Percentiles rank a stretch among this genome's conserved stretches.
Conservation (phyloP, 1,140 invertebrate species). For the Rhyacophila brunnea region DNA sequence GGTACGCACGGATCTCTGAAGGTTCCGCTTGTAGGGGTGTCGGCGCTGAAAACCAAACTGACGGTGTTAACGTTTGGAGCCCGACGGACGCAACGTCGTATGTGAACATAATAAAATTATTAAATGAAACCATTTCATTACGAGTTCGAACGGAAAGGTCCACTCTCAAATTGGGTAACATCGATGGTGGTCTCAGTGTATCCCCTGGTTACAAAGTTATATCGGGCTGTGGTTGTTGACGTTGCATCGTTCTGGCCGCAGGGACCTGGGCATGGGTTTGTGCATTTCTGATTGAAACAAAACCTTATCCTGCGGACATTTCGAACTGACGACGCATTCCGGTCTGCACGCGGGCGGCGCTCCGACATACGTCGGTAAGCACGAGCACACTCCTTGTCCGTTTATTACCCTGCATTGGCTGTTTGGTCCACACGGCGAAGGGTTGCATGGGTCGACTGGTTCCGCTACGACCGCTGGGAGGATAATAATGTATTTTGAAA, state of each 20-base stretch:
- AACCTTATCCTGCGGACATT: slow-evolving; percentile 44
- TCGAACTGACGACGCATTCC: slow-evolving; percentile 48
- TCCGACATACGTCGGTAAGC: slow-evolving; percentile 56
- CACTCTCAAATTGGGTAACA: slow-evolving; percentile 58
- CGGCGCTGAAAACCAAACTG: slow-evolving; percentile 40
- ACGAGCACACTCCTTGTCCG: slow-evolving; percentile 50
- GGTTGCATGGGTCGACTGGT: slow-evolving; percentile 46
- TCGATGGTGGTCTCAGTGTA: slow-evolving; percentile 66
- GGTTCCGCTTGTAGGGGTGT: slow-evolving; percentile 33
- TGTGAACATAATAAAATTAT: no score
- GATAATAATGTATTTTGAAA: no score
- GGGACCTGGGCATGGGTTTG: slow-evolving; percentile 46
- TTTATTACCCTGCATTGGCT: slow-evolving; percentile 57
- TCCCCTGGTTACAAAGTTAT: slow-evolving; percentile 60
- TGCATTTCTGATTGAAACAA: slow-evolving; percentile 49
- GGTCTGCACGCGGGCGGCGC: slow-evolving; percentile 54
- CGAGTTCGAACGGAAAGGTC: no score
- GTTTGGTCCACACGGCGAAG: slow-evolving; percentile 61
- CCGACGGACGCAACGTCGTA: no score
- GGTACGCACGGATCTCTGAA: slow-evolving; percentile 67
- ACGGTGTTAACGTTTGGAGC: neutral
- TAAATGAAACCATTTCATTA: no score
- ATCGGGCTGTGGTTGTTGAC: slow-evolving; percentile 61
- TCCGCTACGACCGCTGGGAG: slow-evolving; percentile 28
- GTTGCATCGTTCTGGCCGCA: slow-evolving; percentile 60